phyloP scores from a whole-genome alignment of 1,140 invertebrate genomes.

The Polypedilum vanderplanki region DNA sequence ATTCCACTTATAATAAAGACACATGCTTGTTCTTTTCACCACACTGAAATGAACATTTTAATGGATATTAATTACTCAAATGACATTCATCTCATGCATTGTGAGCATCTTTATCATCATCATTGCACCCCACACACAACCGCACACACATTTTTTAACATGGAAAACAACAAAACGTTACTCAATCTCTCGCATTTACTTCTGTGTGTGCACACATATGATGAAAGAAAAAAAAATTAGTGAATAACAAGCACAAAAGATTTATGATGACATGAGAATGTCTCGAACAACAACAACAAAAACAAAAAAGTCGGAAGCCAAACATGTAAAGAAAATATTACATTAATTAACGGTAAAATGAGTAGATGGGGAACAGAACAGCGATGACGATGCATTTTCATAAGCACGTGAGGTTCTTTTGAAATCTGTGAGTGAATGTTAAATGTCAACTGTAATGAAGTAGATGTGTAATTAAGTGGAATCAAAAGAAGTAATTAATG shows the following conservation, averaged over 20 bases:
- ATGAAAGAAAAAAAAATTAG: background rate
- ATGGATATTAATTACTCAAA: conserved; percentile 14
- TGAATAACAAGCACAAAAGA: background rate
- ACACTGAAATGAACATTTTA: background rate
- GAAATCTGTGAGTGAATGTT: background rate
- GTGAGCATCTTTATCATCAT: background rate
- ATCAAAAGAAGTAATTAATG: too few relatives aligned
- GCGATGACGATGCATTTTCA: background rate
- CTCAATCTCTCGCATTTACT: background rate
- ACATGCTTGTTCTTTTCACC: background rate
- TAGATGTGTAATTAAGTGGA: background rate
- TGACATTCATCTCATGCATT: background rate
- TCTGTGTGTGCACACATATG: background rate
- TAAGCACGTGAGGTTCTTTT: conserved; percentile 1
- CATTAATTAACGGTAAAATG: background rate
- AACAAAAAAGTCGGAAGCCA: background rate
- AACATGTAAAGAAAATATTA: background rate
- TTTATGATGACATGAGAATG: conserved; percentile 5
- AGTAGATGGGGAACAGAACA: background rate
- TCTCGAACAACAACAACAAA: background rate
- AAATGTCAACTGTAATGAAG: conserved; percentile 5
- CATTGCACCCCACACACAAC: background rate
- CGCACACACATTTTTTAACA: background rate
- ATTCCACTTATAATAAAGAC: background rate
- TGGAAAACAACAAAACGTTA: background rate